Base-by-base conservation (phyloP, 2,797 vertebrate species). In the Monodelphis domestica region DNA sequence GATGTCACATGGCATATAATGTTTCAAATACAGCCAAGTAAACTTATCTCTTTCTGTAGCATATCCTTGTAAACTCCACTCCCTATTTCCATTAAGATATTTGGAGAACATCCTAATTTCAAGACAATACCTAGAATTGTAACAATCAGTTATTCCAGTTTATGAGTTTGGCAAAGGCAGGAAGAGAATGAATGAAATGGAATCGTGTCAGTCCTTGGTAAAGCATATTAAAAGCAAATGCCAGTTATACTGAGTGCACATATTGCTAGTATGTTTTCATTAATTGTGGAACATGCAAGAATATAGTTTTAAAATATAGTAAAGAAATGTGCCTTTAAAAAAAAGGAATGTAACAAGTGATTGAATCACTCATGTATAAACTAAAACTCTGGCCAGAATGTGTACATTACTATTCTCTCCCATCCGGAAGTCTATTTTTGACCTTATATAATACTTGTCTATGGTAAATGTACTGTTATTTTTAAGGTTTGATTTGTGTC, bases 251-350 rank as follows among this genome's bases (percentile, higher is more conserved):
- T 56, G 10, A 90, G 55, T 89, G 45, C 30, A 93, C 26, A 54
- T 87, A 70, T 70, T 90, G 93, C 92, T 93, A 93, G 54, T 56
- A 90, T 89, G 50, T 95, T 96, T 97, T 95, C 91, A 92, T 92
- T 63, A 94, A 94, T 30, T 63, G 94, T 89, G 0, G n/a, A 97
- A 88, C 94, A 95, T 93, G 91, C 93, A 94, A 88, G 24, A 88
- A 97, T 55, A 91, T 90, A 94, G 94, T 93, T 96, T 97, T 93
- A 63, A 93, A 91, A 51, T 88, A 53, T 96, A 93, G 89, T 93
- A 90, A 97, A 97, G 95, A 97, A 98, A 97, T 50, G 98, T 98
- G 98, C 98, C 98, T 98, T 98, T 97, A 89, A 94, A 88, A 59
- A 59, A 96, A 94, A 96, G 93, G 96, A n/a, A 95, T 92, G 94